A percentile compares a stretch with the other conserved stretches of the same genome.
phyloP scores from a whole-genome alignment of 2,888 invertebrate genomes.

The Papilio gigon region DNA sequence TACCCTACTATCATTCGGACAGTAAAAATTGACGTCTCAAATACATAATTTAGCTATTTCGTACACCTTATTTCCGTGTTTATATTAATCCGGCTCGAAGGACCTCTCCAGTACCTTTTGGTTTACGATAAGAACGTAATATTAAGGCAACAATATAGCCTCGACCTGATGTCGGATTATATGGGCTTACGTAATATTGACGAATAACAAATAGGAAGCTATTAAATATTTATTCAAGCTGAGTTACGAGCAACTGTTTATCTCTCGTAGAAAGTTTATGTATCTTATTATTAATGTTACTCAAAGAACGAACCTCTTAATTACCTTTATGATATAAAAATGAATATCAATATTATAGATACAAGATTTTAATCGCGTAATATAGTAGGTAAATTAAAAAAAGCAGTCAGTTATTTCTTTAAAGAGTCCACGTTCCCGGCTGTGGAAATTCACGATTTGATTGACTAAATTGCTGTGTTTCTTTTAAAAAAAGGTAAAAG shows the following conservation, averaged over 20 bases:
- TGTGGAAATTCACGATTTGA: no score
- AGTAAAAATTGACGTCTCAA: no score
- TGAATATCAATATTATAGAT: no score
- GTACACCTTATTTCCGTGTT: not conserved
- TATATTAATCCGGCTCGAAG: conserved; percentile 13
- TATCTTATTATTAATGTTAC: not conserved
- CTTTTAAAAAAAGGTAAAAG: no score
- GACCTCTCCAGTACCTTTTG: not conserved
- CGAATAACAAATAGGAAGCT: conserved; percentile 11
- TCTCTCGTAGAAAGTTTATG: not conserved
- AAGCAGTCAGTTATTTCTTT: no score
- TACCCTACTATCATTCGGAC: no score
- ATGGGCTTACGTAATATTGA: conserved; percentile 3
- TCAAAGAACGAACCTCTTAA: not conserved
- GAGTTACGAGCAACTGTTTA: not conserved
- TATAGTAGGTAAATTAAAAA: no score
- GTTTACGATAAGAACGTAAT: conserved; percentile 6
- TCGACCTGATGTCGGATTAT: conserved; percentile 18
- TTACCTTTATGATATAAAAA: no score
- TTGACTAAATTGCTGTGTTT: no score
- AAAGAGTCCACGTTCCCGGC: no score
- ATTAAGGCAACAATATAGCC: conserved; percentile 9
- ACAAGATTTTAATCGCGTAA: no score
- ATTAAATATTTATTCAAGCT: not conserved
- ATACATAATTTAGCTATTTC: no score